Percentiles rank a stretch among this genome's conserved stretches.
These are phyloP conservation scores for Synodontis membranacea DNA, from an alignment of 2,113 vertebrate species.

Conservation along the genomic window DNA sequence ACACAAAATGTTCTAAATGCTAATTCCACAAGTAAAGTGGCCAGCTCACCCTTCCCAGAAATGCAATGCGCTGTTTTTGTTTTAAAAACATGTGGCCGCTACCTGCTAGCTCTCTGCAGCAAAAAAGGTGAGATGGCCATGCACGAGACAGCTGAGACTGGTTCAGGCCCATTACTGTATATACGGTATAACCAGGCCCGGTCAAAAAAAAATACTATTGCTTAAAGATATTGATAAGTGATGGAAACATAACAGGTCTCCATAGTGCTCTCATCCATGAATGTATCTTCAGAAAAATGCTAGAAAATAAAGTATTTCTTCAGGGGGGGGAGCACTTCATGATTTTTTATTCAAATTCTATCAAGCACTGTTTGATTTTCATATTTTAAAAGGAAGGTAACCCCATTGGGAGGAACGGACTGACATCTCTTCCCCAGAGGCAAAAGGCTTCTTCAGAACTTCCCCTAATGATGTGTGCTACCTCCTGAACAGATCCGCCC, in stretches of 20 bases:
- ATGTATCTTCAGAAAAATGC: constrained; percentile 29
- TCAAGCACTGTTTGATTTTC: constrained; percentile 71
- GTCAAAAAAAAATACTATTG: too few species aligned
- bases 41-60: too few species aligned
- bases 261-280: neutral
- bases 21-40: neutral
- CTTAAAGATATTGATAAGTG: neutral
- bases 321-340: constrained; percentile 56
- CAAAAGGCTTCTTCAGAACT: constrained; percentile 66
- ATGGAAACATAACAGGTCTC: neutral
- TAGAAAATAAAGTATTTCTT: constrained; percentile 53
- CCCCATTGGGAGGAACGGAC: constrained; percentile 69
- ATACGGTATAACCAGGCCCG: too few species aligned
- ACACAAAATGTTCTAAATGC: neutral
- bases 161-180: too few species aligned
- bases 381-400: constrained; percentile 71
- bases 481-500: constrained; percentile 67
- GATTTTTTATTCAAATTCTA: constrained; percentile 69
- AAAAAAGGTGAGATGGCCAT: too few species aligned
- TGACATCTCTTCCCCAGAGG: constrained; percentile 74
- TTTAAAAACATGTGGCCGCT: too few species aligned
- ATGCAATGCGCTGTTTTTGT: too few species aligned
- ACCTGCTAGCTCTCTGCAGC: too few species aligned
- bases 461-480: constrained; percentile 74
- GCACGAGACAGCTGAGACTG: too few species aligned